Percentiles rank a stretch among this genome's conserved stretches.
These are phyloP conservation scores for Xyliphius kryptos DNA, from an alignment of 2,113 vertebrate species.

Conservation along the genomic window DNA sequence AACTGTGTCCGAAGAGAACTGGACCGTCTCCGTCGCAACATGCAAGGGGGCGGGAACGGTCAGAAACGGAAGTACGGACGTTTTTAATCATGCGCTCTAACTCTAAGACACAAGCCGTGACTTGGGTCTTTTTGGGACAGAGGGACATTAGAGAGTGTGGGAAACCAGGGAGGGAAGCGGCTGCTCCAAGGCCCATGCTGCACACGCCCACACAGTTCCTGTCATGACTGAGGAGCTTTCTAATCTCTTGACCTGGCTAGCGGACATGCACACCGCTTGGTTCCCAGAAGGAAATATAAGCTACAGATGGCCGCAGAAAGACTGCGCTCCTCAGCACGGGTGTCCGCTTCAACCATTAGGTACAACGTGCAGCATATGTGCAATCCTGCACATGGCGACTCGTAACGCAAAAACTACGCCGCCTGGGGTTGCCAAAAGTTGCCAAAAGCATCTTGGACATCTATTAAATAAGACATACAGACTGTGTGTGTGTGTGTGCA, in stretches of 20 bases:
- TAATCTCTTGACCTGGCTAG: constrained; percentile 25
- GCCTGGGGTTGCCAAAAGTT: too few species aligned
- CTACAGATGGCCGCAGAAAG: constrained; percentile 10
- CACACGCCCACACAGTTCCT: constrained; percentile 33
- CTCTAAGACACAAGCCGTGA: background rate
- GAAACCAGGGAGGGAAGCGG: constrained; percentile 12
- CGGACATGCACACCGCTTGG: constrained; percentile 17
- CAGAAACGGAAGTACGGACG: too few species aligned
- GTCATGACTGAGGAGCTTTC: constrained; percentile 34
- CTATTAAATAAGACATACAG: too few species aligned
- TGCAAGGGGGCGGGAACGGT: too few species aligned
- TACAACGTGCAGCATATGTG: too few species aligned
- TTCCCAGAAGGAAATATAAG: constrained; percentile 15
- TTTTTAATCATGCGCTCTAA: too few species aligned
- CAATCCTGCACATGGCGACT: too few species aligned
- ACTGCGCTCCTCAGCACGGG: constrained; percentile 9
- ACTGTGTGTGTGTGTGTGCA: too few species aligned
- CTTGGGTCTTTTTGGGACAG: constrained; percentile 1
- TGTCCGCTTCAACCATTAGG: background rate
- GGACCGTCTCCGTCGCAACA: constrained; percentile 11
- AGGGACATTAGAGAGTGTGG: constrained; percentile 29
- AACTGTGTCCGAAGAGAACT: constrained; percentile 9
- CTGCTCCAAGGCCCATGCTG: constrained; percentile 31
- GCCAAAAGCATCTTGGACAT: too few species aligned
- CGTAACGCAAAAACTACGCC: too few species aligned